A percentile compares a stretch with the other conserved stretches of the same genome.
Conservation (phyloP, 2,797 vertebrate species). For the Poecilia gillii region DNA sequence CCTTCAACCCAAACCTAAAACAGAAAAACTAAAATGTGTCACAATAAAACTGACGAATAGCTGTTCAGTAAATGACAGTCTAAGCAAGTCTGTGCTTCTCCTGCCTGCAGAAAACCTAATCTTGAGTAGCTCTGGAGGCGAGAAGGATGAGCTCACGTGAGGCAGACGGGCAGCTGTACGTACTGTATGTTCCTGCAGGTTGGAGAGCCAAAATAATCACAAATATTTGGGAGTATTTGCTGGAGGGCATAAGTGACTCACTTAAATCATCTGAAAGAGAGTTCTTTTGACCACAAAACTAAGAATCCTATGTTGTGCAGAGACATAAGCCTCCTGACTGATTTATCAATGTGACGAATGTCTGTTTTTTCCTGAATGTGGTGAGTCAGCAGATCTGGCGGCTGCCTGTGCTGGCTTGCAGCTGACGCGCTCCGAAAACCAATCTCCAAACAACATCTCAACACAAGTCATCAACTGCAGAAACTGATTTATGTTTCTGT, state of each 20-base stretch:
- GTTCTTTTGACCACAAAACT: not conserved
- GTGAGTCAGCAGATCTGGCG: slow-evolving; percentile 49
- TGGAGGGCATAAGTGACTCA: slow-evolving; percentile 1
- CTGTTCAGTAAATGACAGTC: not conserved
- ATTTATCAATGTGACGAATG: slow-evolving; percentile 30
- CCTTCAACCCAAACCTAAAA: not conserved
- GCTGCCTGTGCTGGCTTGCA: slow-evolving; percentile 56
- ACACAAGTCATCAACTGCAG: not conserved
- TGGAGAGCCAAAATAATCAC: slow-evolving; percentile 57
- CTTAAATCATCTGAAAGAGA: not conserved
- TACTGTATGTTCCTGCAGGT: slow-evolving; percentile 60
- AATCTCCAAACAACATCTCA: slow-evolving; percentile 14
- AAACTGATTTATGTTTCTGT: not conserved
- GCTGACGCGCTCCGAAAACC: slow-evolving; percentile 13
- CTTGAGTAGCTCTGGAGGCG: slow-evolving; percentile 43
- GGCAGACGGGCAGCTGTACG: slow-evolving; percentile 55
- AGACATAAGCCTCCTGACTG: slow-evolving; percentile 23
- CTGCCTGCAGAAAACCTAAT: slow-evolving; percentile 36
- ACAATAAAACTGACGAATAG: not conserved
- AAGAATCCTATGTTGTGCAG: not conserved
- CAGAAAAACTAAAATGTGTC: not conserved
- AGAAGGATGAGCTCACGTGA: slow-evolving; percentile 29
- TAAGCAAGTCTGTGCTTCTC: slow-evolving; percentile 18
- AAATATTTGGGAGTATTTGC: slow-evolving; percentile 44
- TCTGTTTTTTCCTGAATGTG: slow-evolving; percentile 21